Conservation (phyloP, 2,888 invertebrate genomes). For the Eristalinus sepulchralis region DNA sequence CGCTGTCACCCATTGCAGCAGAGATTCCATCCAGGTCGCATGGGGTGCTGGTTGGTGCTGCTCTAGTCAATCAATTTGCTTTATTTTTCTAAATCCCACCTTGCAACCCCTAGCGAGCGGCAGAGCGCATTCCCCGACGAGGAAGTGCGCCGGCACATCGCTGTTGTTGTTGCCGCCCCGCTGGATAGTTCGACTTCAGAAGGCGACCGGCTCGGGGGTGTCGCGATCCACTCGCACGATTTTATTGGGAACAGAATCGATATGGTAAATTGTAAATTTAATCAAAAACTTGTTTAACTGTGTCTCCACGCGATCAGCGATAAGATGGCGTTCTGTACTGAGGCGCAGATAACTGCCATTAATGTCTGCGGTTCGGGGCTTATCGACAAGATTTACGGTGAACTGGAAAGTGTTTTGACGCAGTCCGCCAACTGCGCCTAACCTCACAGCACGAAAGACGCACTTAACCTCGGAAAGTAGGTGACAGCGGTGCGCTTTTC, state of each 20-base stretch:
- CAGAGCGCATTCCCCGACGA: not conserved
- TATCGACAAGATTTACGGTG: not conserved
- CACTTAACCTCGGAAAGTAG: not conserved
- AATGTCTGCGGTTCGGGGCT: not conserved
- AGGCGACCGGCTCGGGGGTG: conserved; percentile 17
- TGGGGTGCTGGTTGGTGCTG: not conserved
- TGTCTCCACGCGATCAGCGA: not conserved
- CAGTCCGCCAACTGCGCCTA: not conserved
- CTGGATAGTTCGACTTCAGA: conserved; percentile 40
- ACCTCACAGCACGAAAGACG: not conserved
- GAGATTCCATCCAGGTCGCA: not conserved
- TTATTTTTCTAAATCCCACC: not conserved
- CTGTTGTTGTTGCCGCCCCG: conserved; percentile 31
- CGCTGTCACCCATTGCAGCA: conserved; percentile 17
- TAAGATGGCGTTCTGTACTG: too few relatives aligned
- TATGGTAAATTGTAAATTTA: conserved; percentile 36
- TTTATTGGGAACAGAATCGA: conserved; percentile 27
- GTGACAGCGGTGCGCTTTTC: not conserved
- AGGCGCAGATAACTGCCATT: not conserved
- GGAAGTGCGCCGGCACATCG: not conserved
- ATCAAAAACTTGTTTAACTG: not conserved
- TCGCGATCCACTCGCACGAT: not conserved
- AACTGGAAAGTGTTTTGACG: not conserved
- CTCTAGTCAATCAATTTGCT: conserved; percentile 18
- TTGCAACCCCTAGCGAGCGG: not conserved